Base-by-base conservation (phyloP, 1,140 invertebrate species). In the Zaprionus ornatus region DNA sequence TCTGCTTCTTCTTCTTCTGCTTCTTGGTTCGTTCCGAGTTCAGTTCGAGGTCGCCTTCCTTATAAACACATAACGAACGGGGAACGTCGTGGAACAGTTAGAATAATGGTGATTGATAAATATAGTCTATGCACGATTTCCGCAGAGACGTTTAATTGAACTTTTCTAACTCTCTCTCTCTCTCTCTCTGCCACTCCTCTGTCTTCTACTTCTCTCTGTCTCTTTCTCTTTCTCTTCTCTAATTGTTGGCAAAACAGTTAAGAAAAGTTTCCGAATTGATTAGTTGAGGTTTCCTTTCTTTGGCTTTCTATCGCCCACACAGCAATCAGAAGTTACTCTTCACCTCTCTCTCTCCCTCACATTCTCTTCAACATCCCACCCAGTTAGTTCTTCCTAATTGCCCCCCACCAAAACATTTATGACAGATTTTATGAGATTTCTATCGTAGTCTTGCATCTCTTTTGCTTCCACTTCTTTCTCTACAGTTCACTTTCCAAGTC, bases 61-160 rank as follows among this genome's bases (percentile, higher is more conserved):
- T 64, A 75, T 75, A 75, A 75, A 75, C 68, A 71, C 54, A 72
- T 56, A 73, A 54, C 64, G 63, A 59, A 67, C 48, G 40, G 54
- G 40, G 37, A 55, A 45, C 61, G 64, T 76, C 23, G 64, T 32
- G 64, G 42, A 82, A 84, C 85, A 81, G 84, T 85, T 88, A 90
- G 86, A 88, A 90, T 88, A 88, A 88, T 88, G 84, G 85, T 88
- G 84, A 88, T 88, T 88, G 86, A 88, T 88, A 88, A 90, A 88
- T 88, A 88, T 90, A 80, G 81, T 85, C 85, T 81, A 88, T 76
- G 84, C 84, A 88, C 84, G 84, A 88, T 68, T 88, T 17, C 50
- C 35, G 32, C 35, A 17, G 40, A 17, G 40, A 15, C 42, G 52
- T 90, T 90, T 88, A 88, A 88, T 88, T 88, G 80, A 88, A 88